Evolutionary conservation across 1,140 invertebrate species (phyloP).

Genomic region (Zophobas morio): DNA sequence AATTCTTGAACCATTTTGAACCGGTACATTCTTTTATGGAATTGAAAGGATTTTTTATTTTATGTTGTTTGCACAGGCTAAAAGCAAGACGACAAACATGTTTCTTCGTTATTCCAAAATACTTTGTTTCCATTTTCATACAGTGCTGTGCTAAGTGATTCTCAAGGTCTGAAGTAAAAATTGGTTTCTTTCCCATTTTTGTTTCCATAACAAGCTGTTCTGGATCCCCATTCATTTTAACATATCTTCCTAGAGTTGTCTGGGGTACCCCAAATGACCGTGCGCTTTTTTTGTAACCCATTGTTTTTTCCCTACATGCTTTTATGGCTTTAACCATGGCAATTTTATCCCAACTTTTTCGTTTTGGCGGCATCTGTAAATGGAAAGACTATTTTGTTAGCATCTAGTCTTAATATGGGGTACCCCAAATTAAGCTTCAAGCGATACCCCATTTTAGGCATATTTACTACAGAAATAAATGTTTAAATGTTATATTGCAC

Average conservation of each 20-base stretch:
- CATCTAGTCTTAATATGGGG: constrained; percentile 3
- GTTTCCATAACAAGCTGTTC: neutral
- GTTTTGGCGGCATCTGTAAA: constrained; percentile 20
- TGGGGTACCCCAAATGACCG: constrained; percentile 28
- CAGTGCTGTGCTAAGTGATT: neutral
- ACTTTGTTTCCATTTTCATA: constrained; percentile 15
- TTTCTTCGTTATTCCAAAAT: constrained; percentile 14
- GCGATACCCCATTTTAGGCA: constrained; percentile 20
- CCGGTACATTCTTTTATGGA: constrained; percentile 43
- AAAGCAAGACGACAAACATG: constrained; percentile 49
- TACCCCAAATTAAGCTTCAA: constrained; percentile 10
- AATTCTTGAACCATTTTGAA: constrained; percentile 37
- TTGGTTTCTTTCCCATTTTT: neutral
- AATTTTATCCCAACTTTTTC: constrained; percentile 11
- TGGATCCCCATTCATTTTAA: constrained; percentile 19
- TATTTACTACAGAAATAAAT: neutral
- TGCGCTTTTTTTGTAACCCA: constrained; percentile 10
- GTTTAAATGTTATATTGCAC: neutral
- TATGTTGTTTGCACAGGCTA: constrained; percentile 54
- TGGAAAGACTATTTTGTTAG: neutral
- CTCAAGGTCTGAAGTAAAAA: neutral
- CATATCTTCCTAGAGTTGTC: constrained; percentile 40
- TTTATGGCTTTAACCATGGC: constrained; percentile 10
- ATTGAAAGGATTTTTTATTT: constrained; percentile 45
- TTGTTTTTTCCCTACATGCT: neutral